Base-by-base conservation (phyloP, 2,113 vertebrate species). In the Chionomys nivalis region DNA sequence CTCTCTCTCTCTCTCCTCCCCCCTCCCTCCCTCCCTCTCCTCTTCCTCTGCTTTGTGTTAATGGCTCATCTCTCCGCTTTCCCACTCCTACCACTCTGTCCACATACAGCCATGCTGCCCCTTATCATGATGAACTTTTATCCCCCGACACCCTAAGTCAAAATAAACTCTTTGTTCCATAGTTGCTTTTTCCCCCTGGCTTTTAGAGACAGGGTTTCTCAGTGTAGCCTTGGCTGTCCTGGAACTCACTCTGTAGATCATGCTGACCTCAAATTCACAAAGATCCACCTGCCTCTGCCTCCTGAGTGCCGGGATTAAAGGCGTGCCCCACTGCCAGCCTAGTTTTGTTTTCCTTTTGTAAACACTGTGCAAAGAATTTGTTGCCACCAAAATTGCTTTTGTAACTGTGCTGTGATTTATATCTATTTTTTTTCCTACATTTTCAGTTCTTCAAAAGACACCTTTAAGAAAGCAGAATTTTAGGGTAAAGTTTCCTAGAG, bases 401-500 rank as follows among this genome's bases (percentile, higher is more conserved):
- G 16, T 89, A 78, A 36, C 78, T 94, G 44, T 93, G 28, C n/a
- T 77, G 26, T 87, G 61, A 93, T 85, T 39, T 81, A 28, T 91
- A 14, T 9, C 39, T 83, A 68, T 94, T 93, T 87, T 94, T 93
- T 94, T 93, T 82, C 11, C 10, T 94, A 73, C 4, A 90, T 66
- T 72, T 87, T 39, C 94, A 19, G 58, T 83, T 33, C 77, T 70
- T 39, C 82, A 75, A 52, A 89, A 24, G 39, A 83, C 55, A 93
- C 28, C 82, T 72, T 91, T 91, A 91, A 81, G 66, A 19, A 94
- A 78, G 65, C 79, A 49, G 65, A 87, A 73, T 88, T 91, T 94
- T 94, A 55, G 76, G 24, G 92, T 4, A 8, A 83, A 68, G 73
- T 61, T 19, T 87, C 11, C 9, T 70, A 14, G 76, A 66, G 52